Percentiles rank a stretch among this genome's conserved stretches.
These are phyloP conservation scores for Fistularia commersonii DNA, from an alignment of 2,797 vertebrate genomes.

Conservation along the genomic window DNA sequence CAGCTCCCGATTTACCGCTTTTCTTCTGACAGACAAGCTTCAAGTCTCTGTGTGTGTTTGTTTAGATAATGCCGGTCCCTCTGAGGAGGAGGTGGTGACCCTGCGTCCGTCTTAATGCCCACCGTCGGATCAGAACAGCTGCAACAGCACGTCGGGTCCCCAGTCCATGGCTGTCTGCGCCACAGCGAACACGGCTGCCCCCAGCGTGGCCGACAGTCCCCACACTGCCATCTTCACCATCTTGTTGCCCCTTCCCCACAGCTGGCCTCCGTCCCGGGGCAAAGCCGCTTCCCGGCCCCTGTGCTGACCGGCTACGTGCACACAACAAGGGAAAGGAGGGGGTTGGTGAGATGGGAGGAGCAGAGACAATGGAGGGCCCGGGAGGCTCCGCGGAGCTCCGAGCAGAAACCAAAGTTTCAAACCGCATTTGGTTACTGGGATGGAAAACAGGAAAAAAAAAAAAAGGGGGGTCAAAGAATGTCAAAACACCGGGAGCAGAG, in stretches of 20 bases:
- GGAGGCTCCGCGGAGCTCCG: slow-evolving; percentile 16
- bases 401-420: slow-evolving; percentile 4
- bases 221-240: slow-evolving; percentile 82
- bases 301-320: slow-evolving; percentile 29
- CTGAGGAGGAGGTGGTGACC: neutral
- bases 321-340: slow-evolving; percentile 25
- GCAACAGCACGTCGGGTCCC: slow-evolving; percentile 79
- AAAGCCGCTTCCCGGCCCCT: slow-evolving; percentile 30
- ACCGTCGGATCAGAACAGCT: slow-evolving; percentile 75
- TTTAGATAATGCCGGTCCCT: slow-evolving; percentile 3
- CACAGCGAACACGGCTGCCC: slow-evolving; percentile 79
- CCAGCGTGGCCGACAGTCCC: slow-evolving; percentile 82
- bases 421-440: slow-evolving; percentile 1
- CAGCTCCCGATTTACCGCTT: neutral
- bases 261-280: slow-evolving; percentile 18
- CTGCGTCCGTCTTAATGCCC: slow-evolving; percentile 15
- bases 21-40: neutral
- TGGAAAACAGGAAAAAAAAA: neutral
- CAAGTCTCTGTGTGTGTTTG: slow-evolving; percentile 15
- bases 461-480: slow-evolving; percentile 3
- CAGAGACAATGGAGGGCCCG: slow-evolving; percentile 17
- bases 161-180: slow-evolving; percentile 83
- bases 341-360: slow-evolving; percentile 8
- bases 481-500: slow-evolving; percentile 13
- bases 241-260: slow-evolving; percentile 55